Conservation (phyloP, 2,888 invertebrate species). For the Lasius fuliginosus region DNA sequence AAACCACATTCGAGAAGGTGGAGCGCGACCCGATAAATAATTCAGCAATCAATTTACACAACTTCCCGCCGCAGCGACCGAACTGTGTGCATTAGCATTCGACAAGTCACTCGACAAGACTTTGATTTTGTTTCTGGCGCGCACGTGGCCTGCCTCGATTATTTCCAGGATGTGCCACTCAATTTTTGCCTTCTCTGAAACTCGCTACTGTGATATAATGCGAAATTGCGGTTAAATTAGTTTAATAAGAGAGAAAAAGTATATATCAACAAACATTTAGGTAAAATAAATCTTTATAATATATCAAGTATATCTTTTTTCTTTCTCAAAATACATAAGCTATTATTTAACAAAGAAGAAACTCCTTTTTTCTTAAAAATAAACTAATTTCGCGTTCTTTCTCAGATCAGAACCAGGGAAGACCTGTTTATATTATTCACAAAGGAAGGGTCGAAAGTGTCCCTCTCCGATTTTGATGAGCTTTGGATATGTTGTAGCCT, state of each 20-base stretch:
- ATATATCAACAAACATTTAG: neutral
- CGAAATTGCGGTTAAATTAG: neutral
- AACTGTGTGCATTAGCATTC: slow-evolving; percentile 78
- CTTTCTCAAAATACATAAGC: neutral
- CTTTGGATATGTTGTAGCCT: too few species aligned
- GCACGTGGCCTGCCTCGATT: slow-evolving; percentile 75
- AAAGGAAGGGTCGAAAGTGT: too few species aligned
- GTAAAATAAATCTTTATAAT: neutral
- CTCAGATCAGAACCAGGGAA: neutral
- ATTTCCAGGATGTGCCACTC: slow-evolving; percentile 44
- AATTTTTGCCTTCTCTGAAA: slow-evolving; percentile 32
- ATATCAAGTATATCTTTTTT: neutral
- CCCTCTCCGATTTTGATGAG: too few species aligned
- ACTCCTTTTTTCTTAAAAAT: neutral
- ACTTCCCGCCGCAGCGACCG: slow-evolving; percentile 68
- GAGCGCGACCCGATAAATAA: slow-evolving; percentile 77
- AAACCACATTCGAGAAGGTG: slow-evolving; percentile 41
- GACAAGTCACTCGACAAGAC: slow-evolving; percentile 64
- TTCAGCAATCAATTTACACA: slow-evolving; percentile 82
- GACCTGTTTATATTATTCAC: neutral
- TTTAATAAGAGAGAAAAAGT: neutral
- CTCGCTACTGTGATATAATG: slow-evolving; percentile 22
- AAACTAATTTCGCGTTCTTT: neutral
- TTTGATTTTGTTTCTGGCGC: slow-evolving; percentile 78
- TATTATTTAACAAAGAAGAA: neutral